Percentiles rank a stretch among this genome's conserved stretches.
phyloP scores from a whole-genome alignment of 2,888 invertebrate genomes.

The Hemicrepidius hirtus region DNA sequence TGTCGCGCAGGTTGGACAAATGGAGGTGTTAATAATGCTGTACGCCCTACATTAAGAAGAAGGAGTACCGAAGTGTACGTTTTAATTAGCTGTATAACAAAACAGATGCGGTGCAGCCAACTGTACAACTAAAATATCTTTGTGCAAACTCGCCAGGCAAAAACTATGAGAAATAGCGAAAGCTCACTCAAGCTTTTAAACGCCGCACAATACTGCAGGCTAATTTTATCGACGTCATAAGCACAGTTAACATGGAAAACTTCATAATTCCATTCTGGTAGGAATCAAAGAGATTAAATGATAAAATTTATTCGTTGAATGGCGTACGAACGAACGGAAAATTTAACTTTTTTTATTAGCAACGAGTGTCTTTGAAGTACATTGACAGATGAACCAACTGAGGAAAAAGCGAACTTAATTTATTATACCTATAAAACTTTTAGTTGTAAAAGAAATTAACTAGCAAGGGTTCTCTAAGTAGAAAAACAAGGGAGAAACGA shows the following conservation, averaged over 20 bases:
- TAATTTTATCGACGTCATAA: neutral
- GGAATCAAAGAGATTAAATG: neutral
- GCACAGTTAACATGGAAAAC: neutral
- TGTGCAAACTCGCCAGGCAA: neutral
- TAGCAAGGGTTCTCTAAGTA: slow-evolving; percentile 25
- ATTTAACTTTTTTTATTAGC: neutral
- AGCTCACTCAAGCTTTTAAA: neutral
- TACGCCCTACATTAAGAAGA: slow-evolving; percentile 25
- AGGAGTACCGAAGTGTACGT: slow-evolving; percentile 27
- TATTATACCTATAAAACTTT: slow-evolving; percentile 36
- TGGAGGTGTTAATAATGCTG: slow-evolving; percentile 29
- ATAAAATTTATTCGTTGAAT: neutral
- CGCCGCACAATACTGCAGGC: neutral
- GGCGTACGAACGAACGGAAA: neutral
- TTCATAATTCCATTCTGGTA: neutral
- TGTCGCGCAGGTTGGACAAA: slow-evolving; percentile 33
- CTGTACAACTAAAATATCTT: slow-evolving; percentile 21
- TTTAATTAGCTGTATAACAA: slow-evolving; percentile 37
- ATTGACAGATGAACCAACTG: slow-evolving; percentile 14
- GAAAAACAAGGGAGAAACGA: slow-evolving; percentile 26
- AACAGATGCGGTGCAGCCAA: slow-evolving; percentile 22
- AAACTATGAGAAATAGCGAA: slow-evolving; percentile 12
- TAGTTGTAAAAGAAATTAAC: slow-evolving; percentile 33
- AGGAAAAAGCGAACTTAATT: slow-evolving; percentile 22
- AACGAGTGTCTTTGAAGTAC: slow-evolving; percentile 12